phyloP scores from a whole-genome alignment of 2,797 vertebrate species.

The Threskiornis aethiopicus region DNA sequence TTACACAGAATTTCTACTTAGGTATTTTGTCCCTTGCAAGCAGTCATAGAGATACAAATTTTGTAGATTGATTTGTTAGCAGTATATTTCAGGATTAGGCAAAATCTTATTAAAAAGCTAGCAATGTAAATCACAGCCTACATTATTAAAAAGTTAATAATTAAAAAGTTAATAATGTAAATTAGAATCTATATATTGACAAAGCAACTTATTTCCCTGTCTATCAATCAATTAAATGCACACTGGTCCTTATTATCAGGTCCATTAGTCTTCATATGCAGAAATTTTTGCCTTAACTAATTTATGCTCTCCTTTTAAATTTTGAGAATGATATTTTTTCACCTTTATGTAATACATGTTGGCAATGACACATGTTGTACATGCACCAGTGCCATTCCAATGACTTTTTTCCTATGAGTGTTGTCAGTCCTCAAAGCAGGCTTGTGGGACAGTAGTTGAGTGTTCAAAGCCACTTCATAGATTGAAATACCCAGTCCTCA shows the following conservation, averaged over 20 bases:
- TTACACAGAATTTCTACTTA: background rate
- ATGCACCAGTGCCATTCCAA: rapidly evolving
- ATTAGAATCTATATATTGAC: background rate
- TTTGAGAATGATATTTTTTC: background rate
- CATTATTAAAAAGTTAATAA: background rate
- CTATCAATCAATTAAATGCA: background rate
- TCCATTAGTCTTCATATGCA: background rate
- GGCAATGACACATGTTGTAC: background rate
- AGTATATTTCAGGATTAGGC: background rate
- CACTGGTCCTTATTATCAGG: background rate
- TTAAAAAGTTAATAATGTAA: background rate
- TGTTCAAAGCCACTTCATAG: background rate
- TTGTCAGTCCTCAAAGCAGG: background rate
- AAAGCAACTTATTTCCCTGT: background rate
- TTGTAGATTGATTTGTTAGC: background rate
- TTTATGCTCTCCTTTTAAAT: background rate
- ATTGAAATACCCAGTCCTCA: background rate
- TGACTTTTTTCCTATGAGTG: background rate
- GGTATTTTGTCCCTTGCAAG: background rate
- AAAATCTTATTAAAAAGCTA: background rate
- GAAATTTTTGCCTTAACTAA: background rate
- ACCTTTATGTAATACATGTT: background rate
- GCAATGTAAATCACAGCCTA: too few species aligned
- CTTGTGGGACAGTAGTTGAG: background rate
- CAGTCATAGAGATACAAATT: background rate